Evolutionary conservation across 2,797 vertebrate species (phyloP), one percentile per base, ranked within the genome.

Genomic region (Peromyscus aztecus): DNA sequence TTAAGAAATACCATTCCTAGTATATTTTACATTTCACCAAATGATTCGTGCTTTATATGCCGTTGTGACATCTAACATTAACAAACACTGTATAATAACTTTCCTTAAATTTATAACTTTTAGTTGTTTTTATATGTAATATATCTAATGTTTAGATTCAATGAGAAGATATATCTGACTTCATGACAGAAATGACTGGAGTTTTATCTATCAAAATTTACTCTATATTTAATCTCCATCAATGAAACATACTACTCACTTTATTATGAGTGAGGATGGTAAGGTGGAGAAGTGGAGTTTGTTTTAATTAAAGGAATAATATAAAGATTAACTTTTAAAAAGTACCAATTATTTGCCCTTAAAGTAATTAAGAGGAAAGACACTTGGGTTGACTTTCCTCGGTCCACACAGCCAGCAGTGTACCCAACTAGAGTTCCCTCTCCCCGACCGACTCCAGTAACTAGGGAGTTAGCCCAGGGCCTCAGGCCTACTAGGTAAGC

Each of bases 171-270:
- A 34, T 55, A 87, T 61, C 52, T 52, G 34, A 94, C 57, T 95
- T 95, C 73, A 67, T 49, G 37, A 82, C 21, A 34, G 59, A 92
- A 97, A 82, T 71, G 23, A 43, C 19, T 75, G 6, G 6, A 85
- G 27, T 52, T 86, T 90, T 95, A 92, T 75, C 90, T 95, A 84
- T 14, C 88, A 76, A 95, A 77, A 96, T 67, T 96, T 69, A 95
- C 37, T 75, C 34, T 88, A 43, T 52, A 80, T 23, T 57, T 76
- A 85, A 19, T 49, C 52, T 16, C n/a, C 27, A 69, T 59, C 40
- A 76, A 19, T 75, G 21, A 76, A 73, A n/a, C 27, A 43, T 34
- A 43, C 40, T 37, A 67, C 49, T 82, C 21, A 91, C 57, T 78
- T 52, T 67, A 43, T 77, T 94, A 85, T 17, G n/a, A 80, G 27